Conservation (phyloP, 1,140 invertebrate genomes). For the Drosophila orosa region DNA sequence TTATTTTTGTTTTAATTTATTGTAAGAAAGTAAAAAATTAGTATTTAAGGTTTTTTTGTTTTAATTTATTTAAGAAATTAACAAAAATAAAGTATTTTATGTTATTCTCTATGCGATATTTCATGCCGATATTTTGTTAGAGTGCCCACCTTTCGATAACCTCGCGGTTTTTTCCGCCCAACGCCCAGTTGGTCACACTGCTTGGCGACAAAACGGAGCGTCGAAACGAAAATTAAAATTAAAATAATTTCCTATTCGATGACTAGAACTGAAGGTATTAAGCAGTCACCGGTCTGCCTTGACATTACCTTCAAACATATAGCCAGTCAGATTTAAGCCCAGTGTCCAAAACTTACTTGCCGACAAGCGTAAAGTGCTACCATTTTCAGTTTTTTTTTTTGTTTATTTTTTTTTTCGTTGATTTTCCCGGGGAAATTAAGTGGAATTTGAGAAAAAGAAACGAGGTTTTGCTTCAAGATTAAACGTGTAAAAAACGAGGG, state of each 20-base stretch:
- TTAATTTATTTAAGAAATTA: too few relatives aligned
- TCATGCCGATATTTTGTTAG: neutral
- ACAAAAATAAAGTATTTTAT: too few relatives aligned
- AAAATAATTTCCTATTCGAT: neutral
- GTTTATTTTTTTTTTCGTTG: neutral
- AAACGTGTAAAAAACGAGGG: too few relatives aligned
- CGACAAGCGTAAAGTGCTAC: neutral
- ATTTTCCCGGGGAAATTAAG: neutral
- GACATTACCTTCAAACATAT: neutral
- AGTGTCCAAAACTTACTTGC: neutral
- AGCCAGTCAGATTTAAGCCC: neutral
- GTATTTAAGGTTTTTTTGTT: too few relatives aligned
- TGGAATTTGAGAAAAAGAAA: neutral
- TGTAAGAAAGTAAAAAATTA: too few relatives aligned
- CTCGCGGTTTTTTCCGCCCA: neutral
- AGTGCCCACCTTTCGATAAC: neutral
- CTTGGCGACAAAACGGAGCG: neutral
- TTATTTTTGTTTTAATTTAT: too few relatives aligned
- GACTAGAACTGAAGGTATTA: neutral
- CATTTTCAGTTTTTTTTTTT: too few relatives aligned
- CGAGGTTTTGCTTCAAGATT: too few relatives aligned
- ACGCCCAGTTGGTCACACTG: neutral
- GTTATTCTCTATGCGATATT: too few relatives aligned
- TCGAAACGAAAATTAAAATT: constrained; percentile 3
- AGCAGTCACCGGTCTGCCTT: neutral